Evolutionary conservation across 1,140 invertebrate species (phyloP).

Genomic region (Drosophila biarmipes): DNA sequence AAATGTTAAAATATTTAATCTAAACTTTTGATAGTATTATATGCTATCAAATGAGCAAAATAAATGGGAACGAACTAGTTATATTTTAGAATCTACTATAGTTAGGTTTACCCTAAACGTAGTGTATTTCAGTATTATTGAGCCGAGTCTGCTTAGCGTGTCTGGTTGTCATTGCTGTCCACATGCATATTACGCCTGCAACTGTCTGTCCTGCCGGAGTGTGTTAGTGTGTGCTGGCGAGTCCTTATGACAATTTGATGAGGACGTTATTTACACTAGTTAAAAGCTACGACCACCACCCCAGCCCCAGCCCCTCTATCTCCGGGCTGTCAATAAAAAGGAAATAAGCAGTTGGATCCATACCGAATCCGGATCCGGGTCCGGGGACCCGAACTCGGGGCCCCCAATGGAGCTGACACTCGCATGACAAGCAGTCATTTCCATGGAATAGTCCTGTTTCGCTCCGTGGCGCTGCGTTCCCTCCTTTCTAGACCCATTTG

Average conservation of each 20-base stretch:
- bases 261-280: constrained; percentile 82
- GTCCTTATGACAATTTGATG: constrained; percentile 83
- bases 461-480: constrained; percentile 20
- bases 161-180: constrained; percentile 52
- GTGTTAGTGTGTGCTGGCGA: constrained; percentile 38
- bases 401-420: constrained; percentile 55
- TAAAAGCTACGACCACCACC: constrained; percentile 61
- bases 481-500: constrained; percentile 4
- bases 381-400: constrained; percentile 10
- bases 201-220: constrained; percentile 32
- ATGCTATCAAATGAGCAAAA: too few relatives aligned
- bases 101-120: not conserved
- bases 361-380: constrained; percentile 30
- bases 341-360: constrained; percentile 61
- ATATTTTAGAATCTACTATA: not conserved
- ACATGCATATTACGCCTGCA: constrained; percentile 56
- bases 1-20: too few relatives aligned
- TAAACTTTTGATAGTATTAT: too few relatives aligned
- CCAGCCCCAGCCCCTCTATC: constrained; percentile 4
- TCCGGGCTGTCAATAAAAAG: constrained; percentile 71
- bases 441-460: constrained; percentile 42
- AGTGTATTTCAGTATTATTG: constrained; percentile 35
- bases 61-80: too few relatives aligned
- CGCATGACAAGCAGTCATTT: constrained; percentile 76
- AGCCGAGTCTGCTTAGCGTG: constrained; percentile 52